phyloP scores from a whole-genome alignment of 1,140 invertebrate species.

The Drosophila tropicalis region DNA sequence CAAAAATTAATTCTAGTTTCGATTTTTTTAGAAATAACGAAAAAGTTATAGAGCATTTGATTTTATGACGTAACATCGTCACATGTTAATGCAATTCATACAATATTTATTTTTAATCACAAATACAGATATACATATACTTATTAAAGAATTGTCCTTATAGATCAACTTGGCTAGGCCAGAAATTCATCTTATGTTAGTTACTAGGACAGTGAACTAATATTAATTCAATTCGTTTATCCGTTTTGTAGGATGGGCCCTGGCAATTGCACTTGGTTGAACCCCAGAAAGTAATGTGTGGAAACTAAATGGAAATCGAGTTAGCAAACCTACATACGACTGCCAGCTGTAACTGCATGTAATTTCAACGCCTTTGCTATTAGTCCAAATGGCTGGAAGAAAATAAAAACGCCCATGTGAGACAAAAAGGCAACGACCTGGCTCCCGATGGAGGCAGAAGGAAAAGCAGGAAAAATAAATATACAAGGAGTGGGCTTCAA shows the following conservation, averaged over 20 bases:
- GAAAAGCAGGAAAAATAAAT: slow-evolving; percentile 56
- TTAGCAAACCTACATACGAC: neutral
- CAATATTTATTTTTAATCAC: too few relatives aligned
- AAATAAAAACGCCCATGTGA: slow-evolving; percentile 78
- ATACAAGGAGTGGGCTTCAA: slow-evolving; percentile 38
- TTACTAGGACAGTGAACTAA: too few relatives aligned
- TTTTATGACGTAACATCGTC: too few relatives aligned
- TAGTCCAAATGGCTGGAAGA: slow-evolving; percentile 60
- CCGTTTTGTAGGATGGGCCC: neutral
- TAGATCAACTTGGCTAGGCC: too few relatives aligned
- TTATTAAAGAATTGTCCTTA: too few relatives aligned
- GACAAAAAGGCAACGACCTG: slow-evolving; percentile 78
- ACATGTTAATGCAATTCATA: too few relatives aligned
- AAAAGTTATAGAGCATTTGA: too few relatives aligned
- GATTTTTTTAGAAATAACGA: too few relatives aligned
- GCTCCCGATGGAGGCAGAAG: slow-evolving; percentile 24
- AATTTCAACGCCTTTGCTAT: slow-evolving; percentile 62
- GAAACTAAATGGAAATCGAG: slow-evolving; percentile 26
- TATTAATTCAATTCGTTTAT: neutral
- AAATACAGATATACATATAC: too few relatives aligned
- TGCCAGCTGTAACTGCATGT: slow-evolving; percentile 43
- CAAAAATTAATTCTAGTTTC: too few relatives aligned
- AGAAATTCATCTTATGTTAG: too few relatives aligned
- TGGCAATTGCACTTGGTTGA: neutral
- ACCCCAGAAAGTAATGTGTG: neutral